Evolutionary conservation across 2,888 invertebrate genomes (phyloP).

Genomic region (Drosophila formosana): DNA sequence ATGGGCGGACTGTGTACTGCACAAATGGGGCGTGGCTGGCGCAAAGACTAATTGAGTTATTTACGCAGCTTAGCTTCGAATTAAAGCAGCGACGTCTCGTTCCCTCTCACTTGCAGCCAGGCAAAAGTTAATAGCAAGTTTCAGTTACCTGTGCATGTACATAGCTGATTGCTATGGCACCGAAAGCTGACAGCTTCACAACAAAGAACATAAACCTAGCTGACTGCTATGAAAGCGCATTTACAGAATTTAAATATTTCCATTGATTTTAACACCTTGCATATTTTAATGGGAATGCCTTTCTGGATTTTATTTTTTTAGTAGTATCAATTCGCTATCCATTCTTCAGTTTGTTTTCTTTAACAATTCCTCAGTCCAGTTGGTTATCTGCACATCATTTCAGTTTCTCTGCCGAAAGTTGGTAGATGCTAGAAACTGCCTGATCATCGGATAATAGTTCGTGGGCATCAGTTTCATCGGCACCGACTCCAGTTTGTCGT

Average conservation of each 20-base stretch:
- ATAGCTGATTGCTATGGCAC: background rate
- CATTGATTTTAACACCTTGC: no score
- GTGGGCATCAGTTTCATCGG: background rate
- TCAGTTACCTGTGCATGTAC: background rate
- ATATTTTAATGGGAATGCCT: no score
- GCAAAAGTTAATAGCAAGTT: constrained; percentile 14
- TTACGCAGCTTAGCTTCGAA: constrained; percentile 60
- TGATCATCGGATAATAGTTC: background rate
- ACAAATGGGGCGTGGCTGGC: constrained; percentile 39
- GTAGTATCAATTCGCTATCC: background rate
- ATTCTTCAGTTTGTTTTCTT: background rate
- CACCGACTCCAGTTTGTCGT: constrained; percentile 17
- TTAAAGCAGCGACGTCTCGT: constrained; percentile 16
- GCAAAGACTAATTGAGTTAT: constrained; percentile 71
- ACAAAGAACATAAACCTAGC: background rate
- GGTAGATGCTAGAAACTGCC: background rate
- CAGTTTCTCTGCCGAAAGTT: background rate
- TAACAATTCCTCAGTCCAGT: no score
- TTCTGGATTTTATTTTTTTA: no score
- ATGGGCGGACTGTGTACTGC: background rate
- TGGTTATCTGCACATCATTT: no score
- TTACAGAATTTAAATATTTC: no score
- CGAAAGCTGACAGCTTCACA: background rate
- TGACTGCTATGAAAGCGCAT: no score
- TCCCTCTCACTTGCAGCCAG: constrained; percentile 6